Evolutionary conservation across 2,797 vertebrate genomes (phyloP), one percentile per base, ranked within the genome.

Genomic region (Etheostoma perlongum): DNA sequence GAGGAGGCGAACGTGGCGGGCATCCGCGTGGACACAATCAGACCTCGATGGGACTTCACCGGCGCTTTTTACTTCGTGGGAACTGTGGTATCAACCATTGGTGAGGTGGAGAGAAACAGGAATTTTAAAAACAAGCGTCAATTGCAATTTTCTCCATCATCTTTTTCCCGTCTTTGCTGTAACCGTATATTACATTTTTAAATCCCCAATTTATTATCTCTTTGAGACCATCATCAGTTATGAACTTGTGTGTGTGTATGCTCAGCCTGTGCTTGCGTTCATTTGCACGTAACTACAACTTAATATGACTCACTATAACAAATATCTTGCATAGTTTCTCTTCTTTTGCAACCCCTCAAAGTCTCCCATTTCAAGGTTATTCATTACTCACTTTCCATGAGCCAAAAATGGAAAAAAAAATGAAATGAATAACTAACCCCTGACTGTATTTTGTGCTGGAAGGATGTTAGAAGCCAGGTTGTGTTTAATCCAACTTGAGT

Each of bases 11-110:
- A 93, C 71, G 92, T 95, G 53, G 96, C 96, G 4, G 98, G 98
- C 7, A 95, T 98, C 84, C 96, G 97, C 0, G 95, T 97, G 91
- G 96, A 97, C 91, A 83, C 81, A 21, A 91, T 95, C 79, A 93
- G 96, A 54, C 96, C 96, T 11, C 94, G 97, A 0, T 99, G 98
- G 97, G 97, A 99, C 89, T 98, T 99, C 89, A 93, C 95, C 0
- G 97, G 98, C 7, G 96, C 97, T 1, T 97, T 99, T 88, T 99
- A 98, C 91, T 99, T 99, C 93, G 98, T 98, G 83, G 97, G 97
- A 78, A 98, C 98, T 13, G 98, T 99, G 69, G 97, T 99, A 62
- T 98, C 97, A 27, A 99, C 98, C 15, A 98, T 99, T 49, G 98
- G 97, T 98, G 91, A 93, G 89, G 64, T 9, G 47, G 12, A 53